Conservation (phyloP, 1,140 invertebrate genomes). For the Drosophila ohnishii region DNA sequence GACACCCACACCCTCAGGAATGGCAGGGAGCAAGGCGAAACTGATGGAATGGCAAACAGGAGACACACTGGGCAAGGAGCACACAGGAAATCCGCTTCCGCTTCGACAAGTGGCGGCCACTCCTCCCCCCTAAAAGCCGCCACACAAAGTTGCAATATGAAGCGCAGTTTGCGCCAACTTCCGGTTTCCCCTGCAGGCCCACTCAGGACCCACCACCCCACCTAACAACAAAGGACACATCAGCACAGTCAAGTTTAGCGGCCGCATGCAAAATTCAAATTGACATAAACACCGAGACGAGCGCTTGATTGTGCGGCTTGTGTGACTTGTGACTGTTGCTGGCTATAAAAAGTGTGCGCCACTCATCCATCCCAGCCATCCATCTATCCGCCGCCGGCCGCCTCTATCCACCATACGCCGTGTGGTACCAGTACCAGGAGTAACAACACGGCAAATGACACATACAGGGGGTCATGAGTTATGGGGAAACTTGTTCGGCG, state of each 20-base stretch:
- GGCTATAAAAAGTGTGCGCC: constrained; percentile 68
- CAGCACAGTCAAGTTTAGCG: constrained; percentile 37
- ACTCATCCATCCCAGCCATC: constrained; percentile 45
- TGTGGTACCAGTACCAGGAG: constrained; percentile 57
- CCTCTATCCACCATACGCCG: constrained; percentile 54
- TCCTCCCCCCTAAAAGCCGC: constrained; percentile 12
- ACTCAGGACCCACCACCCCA: constrained; percentile 1
- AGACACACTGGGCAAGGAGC: constrained; percentile 68
- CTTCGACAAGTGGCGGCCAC: constrained; percentile 57
- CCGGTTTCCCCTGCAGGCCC: constrained; percentile 29
- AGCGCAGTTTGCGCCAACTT: constrained; percentile 70
- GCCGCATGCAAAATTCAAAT: constrained; percentile 71
- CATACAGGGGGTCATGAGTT: constrained; percentile 24
- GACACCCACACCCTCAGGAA: constrained; percentile 15
- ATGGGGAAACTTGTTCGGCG: neutral
- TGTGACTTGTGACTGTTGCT: constrained; percentile 75
- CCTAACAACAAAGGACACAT: constrained; percentile 25
- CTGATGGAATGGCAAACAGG: constrained; percentile 69
- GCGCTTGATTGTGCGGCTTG: constrained; percentile 73
- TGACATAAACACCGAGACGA: constrained; percentile 69
- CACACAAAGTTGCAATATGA: constrained; percentile 67
- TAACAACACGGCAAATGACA: constrained; percentile 49
- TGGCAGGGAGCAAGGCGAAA: constrained; percentile 8
- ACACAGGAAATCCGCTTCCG: constrained; percentile 77
- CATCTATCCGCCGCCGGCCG: constrained; percentile 6